Evolutionary conservation across 2,888 invertebrate species (phyloP).

Genomic region (Poecilobothrus nobilitatus): DNA sequence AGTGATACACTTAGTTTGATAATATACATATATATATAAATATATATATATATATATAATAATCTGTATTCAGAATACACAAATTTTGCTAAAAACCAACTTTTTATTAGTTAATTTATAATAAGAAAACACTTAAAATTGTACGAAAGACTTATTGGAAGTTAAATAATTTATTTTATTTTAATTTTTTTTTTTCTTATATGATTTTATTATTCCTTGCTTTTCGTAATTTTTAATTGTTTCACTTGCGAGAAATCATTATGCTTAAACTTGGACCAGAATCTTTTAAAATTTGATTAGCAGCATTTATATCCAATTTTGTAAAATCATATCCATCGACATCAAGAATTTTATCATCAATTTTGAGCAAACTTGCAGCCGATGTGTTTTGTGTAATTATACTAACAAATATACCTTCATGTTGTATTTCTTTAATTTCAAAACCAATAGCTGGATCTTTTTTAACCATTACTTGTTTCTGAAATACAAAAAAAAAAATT

Average conservation of each 20-base stretch:
- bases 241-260: conserved; percentile 40
- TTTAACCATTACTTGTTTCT: conserved; percentile 38
- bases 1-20: no score
- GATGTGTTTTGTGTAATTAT: conserved; percentile 33
- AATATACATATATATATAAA: no score
- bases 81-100: no score
- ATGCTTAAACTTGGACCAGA: conserved; percentile 36
- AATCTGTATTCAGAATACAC: no score
- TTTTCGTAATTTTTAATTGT: no score
- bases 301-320: conserved; percentile 35
- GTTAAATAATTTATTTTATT: no score
- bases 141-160: no score
- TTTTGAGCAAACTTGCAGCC: conserved; percentile 31
- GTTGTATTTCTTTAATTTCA: conserved; percentile 33
- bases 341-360: conserved; percentile 39
- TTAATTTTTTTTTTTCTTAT: no score
- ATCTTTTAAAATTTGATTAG: conserved; percentile 33
- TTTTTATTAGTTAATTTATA: no score
- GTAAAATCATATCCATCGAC: conserved; percentile 41
- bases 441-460: conserved; percentile 36
- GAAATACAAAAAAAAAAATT: conserved; percentile 15
- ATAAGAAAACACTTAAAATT: no score
- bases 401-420: conserved; percentile 39
- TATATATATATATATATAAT: no score
- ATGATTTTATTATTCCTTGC: no score